Evolutionary conservation across 2,888 invertebrate species (phyloP).

Genomic region (Tridacna gigas): DNA sequence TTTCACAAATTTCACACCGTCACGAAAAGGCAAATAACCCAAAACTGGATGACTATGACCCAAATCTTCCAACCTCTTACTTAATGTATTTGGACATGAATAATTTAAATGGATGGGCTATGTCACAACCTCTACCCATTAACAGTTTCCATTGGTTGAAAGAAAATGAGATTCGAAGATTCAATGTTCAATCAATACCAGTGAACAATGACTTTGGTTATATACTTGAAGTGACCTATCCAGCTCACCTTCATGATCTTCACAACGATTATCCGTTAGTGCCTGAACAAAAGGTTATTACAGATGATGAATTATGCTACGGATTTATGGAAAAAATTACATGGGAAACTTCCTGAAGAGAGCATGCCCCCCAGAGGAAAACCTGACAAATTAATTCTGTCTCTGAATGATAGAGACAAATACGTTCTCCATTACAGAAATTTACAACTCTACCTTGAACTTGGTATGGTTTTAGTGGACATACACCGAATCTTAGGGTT

Average conservation of each 20-base stretch:
- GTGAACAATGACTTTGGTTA: conserved; percentile 23
- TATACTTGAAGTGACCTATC: conserved; percentile 34
- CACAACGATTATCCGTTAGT: conserved; percentile 31
- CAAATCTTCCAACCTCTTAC: background rate
- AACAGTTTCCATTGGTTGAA: conserved; percentile 14
- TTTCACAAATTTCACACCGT: conserved; percentile 13
- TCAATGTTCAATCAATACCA: conserved; percentile 1
- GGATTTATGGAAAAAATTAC: conserved; percentile 20
- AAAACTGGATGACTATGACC: conserved; percentile 14
- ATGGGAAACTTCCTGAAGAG: background rate
- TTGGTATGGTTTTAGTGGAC: conserved; percentile 69
- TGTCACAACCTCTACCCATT: conserved; percentile 13
- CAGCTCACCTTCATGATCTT: background rate
- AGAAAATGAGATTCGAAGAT: conserved; percentile 9
- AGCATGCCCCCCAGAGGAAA: conserved; percentile 11
- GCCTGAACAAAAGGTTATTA: too few species aligned
- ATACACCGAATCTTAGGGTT: conserved; percentile 80
- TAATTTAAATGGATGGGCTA: conserved; percentile 34
- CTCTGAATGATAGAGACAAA: conserved; percentile 20
- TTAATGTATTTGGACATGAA: conserved; percentile 22
- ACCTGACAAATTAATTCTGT: conserved; percentile 15
- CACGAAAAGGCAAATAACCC: conserved; percentile 13
- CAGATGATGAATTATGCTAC: conserved; percentile 21
- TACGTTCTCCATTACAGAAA: conserved; percentile 32
- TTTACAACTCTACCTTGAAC: conserved; percentile 30